Evolutionary conservation across 2,888 invertebrate species (phyloP), one percentile per base, ranked within the genome.

Genomic region (Eugnorisma glareosa): DNA sequence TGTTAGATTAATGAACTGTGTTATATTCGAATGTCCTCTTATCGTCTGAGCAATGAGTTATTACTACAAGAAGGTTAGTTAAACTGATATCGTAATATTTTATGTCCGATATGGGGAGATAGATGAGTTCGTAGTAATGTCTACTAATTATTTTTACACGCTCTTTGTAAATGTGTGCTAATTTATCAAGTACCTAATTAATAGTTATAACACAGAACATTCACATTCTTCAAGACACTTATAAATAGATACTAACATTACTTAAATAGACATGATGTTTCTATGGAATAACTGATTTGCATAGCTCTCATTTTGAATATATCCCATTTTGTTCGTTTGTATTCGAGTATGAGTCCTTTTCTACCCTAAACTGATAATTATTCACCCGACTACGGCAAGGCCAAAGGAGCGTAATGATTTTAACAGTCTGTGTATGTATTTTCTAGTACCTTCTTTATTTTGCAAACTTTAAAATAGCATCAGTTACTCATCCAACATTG

Each of bases 1-100:
- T 57, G 31, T 57, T 54, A 31, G 48, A 59, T 51, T 73, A 35
- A 73, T 73, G 81, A 81, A n/a, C 59, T 68, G 63, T 54, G 35
- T 68, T 76, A 28, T 68, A 82, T 64, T 68, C 64, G 67, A 40
- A 67, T 31, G 54, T 28, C 37, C 37, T 67, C 31, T 70, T 67
- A 82, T 77, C 57, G 45, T 61, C 21, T 7, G 28, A 51, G 59
- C 31, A 28, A 37, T 76, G 43, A 67, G 61, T 70, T 48, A 66
- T 80, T 69, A 37, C 67, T 67, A 15, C 61, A 54, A 35, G 48
- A 51, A 83, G 71, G 67, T 78, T 67, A 35, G 15, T 57, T 63
- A 57, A 48, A 67, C 61, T 63, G 68, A 21, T 67, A 67, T 61
- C 48, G 54, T 63, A 67, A 78, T 71, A 15, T 67, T 45, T 28